These are phyloP conservation scores for Beris chalybata DNA, from an alignment of 2,888 invertebrate species.

Conservation along the genomic window DNA sequence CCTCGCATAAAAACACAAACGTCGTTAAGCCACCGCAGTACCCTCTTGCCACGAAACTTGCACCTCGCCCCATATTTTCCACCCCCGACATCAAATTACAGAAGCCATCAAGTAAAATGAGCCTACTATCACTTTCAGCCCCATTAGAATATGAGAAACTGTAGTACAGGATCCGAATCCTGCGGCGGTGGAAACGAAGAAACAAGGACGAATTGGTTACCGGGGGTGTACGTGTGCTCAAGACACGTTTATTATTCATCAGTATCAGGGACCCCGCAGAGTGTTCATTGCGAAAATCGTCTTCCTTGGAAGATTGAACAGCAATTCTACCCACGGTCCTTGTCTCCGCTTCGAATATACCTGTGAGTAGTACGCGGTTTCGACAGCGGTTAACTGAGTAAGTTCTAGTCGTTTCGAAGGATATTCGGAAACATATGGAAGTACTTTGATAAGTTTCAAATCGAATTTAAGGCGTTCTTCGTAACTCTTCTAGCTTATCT, in stretches of 20 bases:
- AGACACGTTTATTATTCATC: conserved; percentile 25
- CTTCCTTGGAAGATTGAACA: too few species aligned
- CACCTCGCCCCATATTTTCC: background rate
- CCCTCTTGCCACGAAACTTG: too few species aligned
- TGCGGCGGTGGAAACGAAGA: background rate
- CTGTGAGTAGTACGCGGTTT: too few species aligned
- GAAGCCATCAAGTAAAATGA: conserved; percentile 27
- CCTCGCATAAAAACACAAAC: too few species aligned
- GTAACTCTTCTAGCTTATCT: conserved; percentile 1
- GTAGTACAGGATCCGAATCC: conserved; percentile 16
- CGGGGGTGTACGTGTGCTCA: background rate
- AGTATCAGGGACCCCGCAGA: conserved; percentile 6
- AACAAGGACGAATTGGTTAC: background rate
- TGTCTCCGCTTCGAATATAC: too few species aligned
- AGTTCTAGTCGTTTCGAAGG: too few species aligned
- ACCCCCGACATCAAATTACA: conserved; percentile 18
- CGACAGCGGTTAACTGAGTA: too few species aligned
- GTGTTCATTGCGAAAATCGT: background rate
- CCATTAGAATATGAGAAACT: conserved; percentile 24
- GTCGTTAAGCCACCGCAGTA: too few species aligned
- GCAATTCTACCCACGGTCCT: too few species aligned
- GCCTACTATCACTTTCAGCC: conserved; percentile 23
- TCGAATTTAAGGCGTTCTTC: conserved; percentile 11
- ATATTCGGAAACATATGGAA: conserved; percentile 10
- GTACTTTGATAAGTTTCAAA: conserved; percentile 12